Base-by-base conservation (phyloP, 2,888 invertebrate genomes). In the Nysson spinosus region DNA sequence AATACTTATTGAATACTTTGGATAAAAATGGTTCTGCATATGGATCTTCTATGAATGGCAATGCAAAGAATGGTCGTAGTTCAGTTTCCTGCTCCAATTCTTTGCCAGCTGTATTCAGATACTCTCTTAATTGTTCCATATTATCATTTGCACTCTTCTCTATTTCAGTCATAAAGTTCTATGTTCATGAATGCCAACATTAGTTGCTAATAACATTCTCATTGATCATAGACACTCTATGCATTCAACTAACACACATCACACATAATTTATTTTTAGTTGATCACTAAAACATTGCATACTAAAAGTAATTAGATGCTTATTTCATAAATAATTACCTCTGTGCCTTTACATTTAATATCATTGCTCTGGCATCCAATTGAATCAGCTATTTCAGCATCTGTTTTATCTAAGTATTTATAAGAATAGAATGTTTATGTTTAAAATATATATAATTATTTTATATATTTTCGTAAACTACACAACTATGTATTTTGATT, bases 31-130 rank as follows among this genome's bases (percentile, higher is more conserved):
- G 88, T 80, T 90, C 90, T 19, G 86, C 80, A 51, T 86, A 84
- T 0, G 90, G 90, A 69, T 89, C 88, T 20, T 88, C 86, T n/a
- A 90, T 89, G 71, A 89, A 90, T 0, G 91, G 90, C 16, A 91
- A 81, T 20, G 90, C 90, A 80, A 90, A 91, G 64, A 88, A 89
- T 2, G 90, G 89, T 34, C 90, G 82, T 63, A 90, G 88, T 55
- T 90, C 89, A 32, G 88, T 86, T 26, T 89, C 89, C 57, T 89
- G 87, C 58, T 89, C 89, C 40, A 90, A 84, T 32, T 87, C 83
- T 14, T 88, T 84, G 17, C 90, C 89, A 54, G 83, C 79, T n/a
- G 84, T 85, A 40, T 84, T 85, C 22, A 89, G 77, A 75, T 87
- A 89, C 17, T 74, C 67, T 40, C 85, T 80, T 37, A 88, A 80